Evolutionary conservation across 2,113 vertebrate genomes (phyloP).

Genomic region (Campylorhamphus procurvoides): DNA sequence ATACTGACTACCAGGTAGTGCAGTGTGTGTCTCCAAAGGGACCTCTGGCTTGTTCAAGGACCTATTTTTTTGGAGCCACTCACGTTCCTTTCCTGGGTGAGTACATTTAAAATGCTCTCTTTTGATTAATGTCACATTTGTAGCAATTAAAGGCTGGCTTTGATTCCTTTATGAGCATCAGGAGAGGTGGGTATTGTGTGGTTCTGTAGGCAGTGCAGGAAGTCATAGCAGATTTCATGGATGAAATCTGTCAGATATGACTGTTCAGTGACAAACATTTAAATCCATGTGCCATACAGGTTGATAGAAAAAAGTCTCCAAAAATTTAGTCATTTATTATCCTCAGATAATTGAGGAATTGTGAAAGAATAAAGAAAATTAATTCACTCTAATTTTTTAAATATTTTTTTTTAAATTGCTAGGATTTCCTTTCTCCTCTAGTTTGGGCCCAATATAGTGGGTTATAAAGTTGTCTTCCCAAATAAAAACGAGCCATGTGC

Average conservation of each 20-base stretch:
- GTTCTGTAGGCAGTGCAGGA: not conserved
- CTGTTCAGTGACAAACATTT: not conserved
- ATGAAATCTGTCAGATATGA: not conserved
- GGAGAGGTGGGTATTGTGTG: not conserved
- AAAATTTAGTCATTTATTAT: not conserved
- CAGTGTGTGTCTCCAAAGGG: conserved; percentile 93
- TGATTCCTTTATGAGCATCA: not conserved
- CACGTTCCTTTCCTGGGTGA: conserved; percentile 91
- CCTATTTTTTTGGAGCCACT: conserved; percentile 93
- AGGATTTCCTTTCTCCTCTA: not conserved
- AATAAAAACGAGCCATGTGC: not conserved
- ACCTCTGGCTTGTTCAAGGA: conserved; percentile 90
- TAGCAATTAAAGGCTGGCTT: not conserved
- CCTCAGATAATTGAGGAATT: not conserved
- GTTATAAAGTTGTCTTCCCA: not conserved
- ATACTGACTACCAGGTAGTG: conserved; percentile 78
- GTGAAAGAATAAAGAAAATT: not conserved
- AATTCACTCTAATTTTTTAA: not conserved
- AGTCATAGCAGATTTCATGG: not conserved
- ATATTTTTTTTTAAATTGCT: not conserved
- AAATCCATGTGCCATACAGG: accelerated
- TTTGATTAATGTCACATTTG: not conserved
- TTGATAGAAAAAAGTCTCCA: not conserved
- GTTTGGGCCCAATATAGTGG: not conserved
- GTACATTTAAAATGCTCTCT: not conserved